Conservation (phyloP, 2,113 vertebrate species). For the Tautogolabrus adspersus region DNA sequence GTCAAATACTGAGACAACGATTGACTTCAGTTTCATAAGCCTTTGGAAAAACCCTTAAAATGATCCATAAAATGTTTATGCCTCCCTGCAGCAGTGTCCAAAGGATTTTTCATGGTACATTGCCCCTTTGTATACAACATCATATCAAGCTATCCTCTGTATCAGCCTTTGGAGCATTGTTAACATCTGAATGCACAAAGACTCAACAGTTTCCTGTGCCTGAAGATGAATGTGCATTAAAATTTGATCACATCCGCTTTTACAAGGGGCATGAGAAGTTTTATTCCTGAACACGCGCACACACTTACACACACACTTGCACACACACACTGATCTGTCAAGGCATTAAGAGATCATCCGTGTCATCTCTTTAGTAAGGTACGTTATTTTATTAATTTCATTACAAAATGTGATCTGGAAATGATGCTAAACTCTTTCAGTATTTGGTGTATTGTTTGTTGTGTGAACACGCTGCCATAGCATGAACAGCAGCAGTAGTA, state of each 20-base stretch:
- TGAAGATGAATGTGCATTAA: conserved; percentile 29
- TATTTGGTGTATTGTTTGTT: too few relatives aligned
- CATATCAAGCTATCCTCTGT: conserved; percentile 39
- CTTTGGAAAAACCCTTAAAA: conserved; percentile 16
- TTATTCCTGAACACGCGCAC: not conserved
- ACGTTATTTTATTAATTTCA: too few relatives aligned
- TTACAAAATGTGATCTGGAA: too few relatives aligned
- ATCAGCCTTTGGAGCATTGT: conserved; percentile 34
- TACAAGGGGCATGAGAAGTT: conserved; percentile 5
- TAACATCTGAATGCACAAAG: conserved; percentile 46
- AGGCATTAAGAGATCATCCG: too few relatives aligned
- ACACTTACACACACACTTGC: too few relatives aligned
- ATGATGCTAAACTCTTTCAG: too few relatives aligned
- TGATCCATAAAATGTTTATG: conserved; percentile 56
- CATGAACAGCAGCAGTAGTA: too few relatives aligned
- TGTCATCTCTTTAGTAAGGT: too few relatives aligned
- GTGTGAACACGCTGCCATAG: too few relatives aligned
- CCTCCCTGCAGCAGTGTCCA: conserved; percentile 43
- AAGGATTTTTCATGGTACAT: conserved; percentile 49
- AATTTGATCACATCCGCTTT: conserved; percentile 8
- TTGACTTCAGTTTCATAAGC: not conserved
- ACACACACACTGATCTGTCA: too few relatives aligned
- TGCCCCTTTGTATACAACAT: conserved; percentile 39
- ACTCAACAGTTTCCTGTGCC: conserved; percentile 33
- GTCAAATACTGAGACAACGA: conserved; percentile 2